phyloP scores from a whole-genome alignment of 2,888 invertebrate species.

The Hypsopygia costalis region DNA sequence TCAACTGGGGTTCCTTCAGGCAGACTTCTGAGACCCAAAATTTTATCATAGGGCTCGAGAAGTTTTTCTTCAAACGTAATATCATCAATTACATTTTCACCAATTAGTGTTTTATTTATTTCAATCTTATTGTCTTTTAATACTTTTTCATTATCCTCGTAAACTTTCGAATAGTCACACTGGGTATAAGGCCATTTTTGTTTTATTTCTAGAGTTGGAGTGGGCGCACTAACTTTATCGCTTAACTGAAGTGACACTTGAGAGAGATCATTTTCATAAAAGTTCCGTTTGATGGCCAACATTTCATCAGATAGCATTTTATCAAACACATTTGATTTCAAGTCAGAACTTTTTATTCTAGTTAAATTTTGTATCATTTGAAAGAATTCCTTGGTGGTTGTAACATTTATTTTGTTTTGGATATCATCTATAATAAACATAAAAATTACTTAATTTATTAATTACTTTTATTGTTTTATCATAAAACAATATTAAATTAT shows the following conservation, averaged over 20 bases:
- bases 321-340: constrained; percentile 51
- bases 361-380: constrained; percentile 27
- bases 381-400: constrained; percentile 26
- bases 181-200: constrained; percentile 52
- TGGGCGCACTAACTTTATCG: constrained; percentile 30
- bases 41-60: constrained; percentile 32
- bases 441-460: not conserved
- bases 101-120: constrained; percentile 16
- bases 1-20: constrained; percentile 13
- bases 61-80: constrained; percentile 4
- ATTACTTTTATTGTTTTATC: too few species aligned
- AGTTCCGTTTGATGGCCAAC: constrained; percentile 48
- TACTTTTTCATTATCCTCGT: not conserved
- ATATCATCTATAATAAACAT: constrained; percentile 28
- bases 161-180: not conserved
- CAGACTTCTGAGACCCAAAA: constrained; percentile 53
- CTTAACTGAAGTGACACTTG: constrained; percentile 26
- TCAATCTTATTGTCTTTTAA: constrained; percentile 18
- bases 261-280: constrained; percentile 38
- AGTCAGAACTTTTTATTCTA: constrained; percentile 28
- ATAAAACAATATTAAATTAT: not conserved
- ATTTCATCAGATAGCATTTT: constrained; percentile 61
- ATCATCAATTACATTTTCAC: constrained; percentile 9
- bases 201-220: constrained; percentile 46
- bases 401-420: constrained; percentile 15